phyloP scores from a whole-genome alignment of 2,797 vertebrate species.

The Oryzias sinensis region DNA sequence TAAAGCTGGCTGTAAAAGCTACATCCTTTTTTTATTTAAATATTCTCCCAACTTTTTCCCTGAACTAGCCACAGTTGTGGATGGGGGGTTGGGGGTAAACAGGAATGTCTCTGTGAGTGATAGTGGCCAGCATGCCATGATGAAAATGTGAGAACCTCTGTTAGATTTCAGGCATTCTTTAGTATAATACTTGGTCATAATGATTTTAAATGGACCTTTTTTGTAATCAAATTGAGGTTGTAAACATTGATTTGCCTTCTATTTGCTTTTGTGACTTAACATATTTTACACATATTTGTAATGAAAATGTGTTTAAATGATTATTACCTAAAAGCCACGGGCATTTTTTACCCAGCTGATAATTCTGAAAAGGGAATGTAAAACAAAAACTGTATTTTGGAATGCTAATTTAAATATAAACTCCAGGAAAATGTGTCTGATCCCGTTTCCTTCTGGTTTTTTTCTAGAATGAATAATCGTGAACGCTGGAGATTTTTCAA shows the following conservation, averaged over 20 bases:
- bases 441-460: not conserved
- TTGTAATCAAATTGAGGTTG: not conserved
- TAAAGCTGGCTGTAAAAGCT: not conserved
- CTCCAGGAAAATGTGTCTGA: no score
- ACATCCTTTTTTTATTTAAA: not conserved
- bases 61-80: not conserved
- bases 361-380: no score
- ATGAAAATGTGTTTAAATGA: not conserved
- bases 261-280: not conserved
- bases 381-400: no score
- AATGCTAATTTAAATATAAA: not conserved
- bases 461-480: conserved; percentile 78
- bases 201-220: not conserved
- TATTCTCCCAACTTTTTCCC: not conserved
- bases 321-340: no score
- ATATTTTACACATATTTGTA: not conserved
- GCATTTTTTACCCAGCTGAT: no score
- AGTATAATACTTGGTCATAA: not conserved
- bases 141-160: no score
- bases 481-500: conserved; percentile 83
- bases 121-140: not conserved
- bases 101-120: not conserved
- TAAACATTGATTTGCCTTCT: not conserved
- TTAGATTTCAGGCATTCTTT: no score
- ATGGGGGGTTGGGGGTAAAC: not conserved